Conservation (phyloP, 2,113 vertebrate genomes). For the Xyrauchen texanus region DNA sequence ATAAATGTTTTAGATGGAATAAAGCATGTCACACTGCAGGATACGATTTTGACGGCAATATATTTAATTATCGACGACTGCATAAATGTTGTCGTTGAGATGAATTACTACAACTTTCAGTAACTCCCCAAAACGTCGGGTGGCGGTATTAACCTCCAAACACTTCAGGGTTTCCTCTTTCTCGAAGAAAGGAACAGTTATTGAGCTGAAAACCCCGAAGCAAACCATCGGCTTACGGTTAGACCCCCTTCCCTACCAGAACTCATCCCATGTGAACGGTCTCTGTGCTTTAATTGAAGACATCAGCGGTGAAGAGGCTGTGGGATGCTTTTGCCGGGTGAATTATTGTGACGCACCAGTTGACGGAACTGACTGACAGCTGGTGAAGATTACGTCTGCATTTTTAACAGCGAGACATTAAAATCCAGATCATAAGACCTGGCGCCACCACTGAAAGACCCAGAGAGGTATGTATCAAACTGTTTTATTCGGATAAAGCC, state of each 20-base stretch:
- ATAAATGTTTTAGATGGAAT: too few relatives aligned
- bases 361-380: conserved; percentile 14
- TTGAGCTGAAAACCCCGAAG: background rate
- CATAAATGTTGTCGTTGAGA: too few relatives aligned
- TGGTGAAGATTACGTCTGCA: background rate
- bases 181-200: background rate
- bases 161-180: background rate
- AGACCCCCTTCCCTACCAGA: background rate
- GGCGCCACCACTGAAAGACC: background rate
- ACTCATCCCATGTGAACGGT: too few relatives aligned
- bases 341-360: conserved; percentile 1
- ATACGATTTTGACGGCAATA: too few relatives aligned
- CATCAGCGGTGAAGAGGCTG: background rate
- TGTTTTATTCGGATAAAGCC: background rate
- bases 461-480: conserved; percentile 16
- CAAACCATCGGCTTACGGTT: background rate
- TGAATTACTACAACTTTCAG: background rate
- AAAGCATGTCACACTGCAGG: too few relatives aligned
- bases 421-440: conserved; percentile 39
- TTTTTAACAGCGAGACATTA: conserved; percentile 20
- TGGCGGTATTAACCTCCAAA: conserved; percentile 26
- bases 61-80: too few relatives aligned
- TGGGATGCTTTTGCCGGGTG: background rate
- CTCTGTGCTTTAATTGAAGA: background rate
- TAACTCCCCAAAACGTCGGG: conserved; percentile 1